Base-by-base conservation (phyloP, 2,888 invertebrate species). In the Parthenolecanium corni region DNA sequence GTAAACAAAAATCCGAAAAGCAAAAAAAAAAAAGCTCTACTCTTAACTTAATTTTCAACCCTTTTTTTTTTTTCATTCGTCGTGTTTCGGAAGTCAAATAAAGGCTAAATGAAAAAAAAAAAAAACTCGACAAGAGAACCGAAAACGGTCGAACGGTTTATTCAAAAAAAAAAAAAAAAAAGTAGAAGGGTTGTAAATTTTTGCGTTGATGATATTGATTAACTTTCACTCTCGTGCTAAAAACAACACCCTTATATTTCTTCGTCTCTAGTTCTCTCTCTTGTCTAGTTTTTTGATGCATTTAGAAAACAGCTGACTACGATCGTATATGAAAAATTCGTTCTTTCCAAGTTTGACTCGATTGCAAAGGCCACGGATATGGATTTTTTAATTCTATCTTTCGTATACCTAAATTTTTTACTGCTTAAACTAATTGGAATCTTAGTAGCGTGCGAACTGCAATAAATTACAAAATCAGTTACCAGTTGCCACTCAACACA, bases 11-110 rank as follows among this genome's bases (percentile, higher is more conserved):
- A n/a, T n/a, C n/a, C 54, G 40, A 31, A 31, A 31, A 31, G n/a
- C n/a, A n/a, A 9, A 44, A 4, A 44, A 49, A 49, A 49, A 23
- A 49, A 49, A 49, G 51, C 51, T 61, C 49, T 51, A 61, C 61
- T 61, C 51, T 61, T 61, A 51, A 61, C 61, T 61, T 61, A 61
- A 61, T 61, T 61, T 61, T 61, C 61, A 61, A 61, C 61, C 61
- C 61, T 61, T 61, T 58, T 44, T 56, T 38, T 58, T 49, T 58
- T 46, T 61, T 24, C 40, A 36, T 16, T 16, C 25, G 25, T 52
- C 23, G 14, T 51, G 47, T 61, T 61, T 61, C 49, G 61, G 61
- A 61, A 61, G 61, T 61, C 31, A 61, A 61, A 61, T 61, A 61
- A 61, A 46, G 51, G 61, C 61, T 49, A 61, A 61, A 49, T 61